These are phyloP conservation scores for Oenanthe oenanthe DNA, from an alignment of 2,113 vertebrate genomes.

Conservation along the genomic window DNA sequence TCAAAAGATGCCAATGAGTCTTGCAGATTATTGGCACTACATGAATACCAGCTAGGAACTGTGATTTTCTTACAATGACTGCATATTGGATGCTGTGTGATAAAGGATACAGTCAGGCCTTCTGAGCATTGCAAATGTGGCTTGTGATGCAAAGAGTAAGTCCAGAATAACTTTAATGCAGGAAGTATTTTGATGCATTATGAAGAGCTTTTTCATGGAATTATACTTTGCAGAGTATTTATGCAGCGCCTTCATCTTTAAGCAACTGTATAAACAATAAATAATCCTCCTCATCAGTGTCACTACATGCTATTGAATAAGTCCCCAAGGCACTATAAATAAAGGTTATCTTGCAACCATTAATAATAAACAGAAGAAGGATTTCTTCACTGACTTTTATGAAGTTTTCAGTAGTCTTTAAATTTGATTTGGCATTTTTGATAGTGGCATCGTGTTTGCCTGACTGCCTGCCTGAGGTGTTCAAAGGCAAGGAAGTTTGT, in stretches of 20 bases:
- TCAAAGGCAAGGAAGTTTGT: not conserved
- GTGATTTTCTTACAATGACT: not conserved
- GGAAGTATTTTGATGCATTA: slow-evolving; percentile 3
- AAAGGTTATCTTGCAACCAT: slow-evolving; percentile 22
- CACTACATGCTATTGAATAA: not conserved
- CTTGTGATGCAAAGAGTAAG: not conserved
- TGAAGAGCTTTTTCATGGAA: not conserved
- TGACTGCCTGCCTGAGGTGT: not conserved
- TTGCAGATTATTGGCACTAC: not conserved
- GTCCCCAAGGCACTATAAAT: slow-evolving; percentile 5
- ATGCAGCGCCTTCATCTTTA: slow-evolving; percentile 1
- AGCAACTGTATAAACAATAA: slow-evolving; percentile 34
- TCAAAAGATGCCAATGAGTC: not conserved
- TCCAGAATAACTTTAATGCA: not conserved
- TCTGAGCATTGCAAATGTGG: not conserved
- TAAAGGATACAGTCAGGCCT: not conserved
- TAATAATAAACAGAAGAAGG: not conserved
- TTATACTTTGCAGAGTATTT: not conserved
- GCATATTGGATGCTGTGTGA: not conserved
- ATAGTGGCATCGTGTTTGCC: not conserved
- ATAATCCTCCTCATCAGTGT: slow-evolving; percentile 43
- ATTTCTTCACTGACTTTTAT: not conserved
- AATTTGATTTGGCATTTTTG: not conserved
- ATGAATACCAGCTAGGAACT: not conserved
- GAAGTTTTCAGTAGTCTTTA: slow-evolving; percentile 13